Base-by-base conservation (phyloP, 2,113 vertebrate genomes). In the Mesitornis unicolor region DNA sequence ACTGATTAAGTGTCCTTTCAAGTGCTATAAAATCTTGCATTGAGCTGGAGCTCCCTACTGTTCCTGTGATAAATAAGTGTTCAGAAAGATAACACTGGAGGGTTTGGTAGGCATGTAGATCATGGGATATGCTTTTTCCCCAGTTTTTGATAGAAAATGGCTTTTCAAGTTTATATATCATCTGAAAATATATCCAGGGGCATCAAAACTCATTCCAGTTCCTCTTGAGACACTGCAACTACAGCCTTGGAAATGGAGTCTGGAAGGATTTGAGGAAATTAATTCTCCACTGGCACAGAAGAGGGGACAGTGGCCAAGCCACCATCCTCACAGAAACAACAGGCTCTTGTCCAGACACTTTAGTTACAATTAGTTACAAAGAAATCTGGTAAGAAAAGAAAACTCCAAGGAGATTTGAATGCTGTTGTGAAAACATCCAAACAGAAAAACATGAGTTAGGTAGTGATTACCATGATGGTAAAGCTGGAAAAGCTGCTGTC, bases 1-100 rank as follows among this genome's bases (percentile, higher is more conserved):
- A 84, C 89, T 96, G 96, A 96, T 96, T 94, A 95, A 97, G 86
- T 89, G 80, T 95, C 65, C 91, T 94, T 96, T 94, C 89, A 95
- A 95, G 89, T 87, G 65, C 57, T 82, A 64, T 92, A 94, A 97
- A 97, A 89, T 84, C 85, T 89, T 89, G 40, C 65, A 76, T 3
- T 71, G 57, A 96, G 33, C 38, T 82, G 60, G 57, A 92, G 48
- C 35, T 95, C 36, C 82, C 77, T 69, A 89, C 84, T 87, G 84
- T 60, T 94, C 31, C 65, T 76, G 57, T 4, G 11, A 95, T 68
- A 97, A 92, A 70, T 93, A 91, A 95, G 70, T 71, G 36, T 79
- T 93, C 61, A 57, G 61, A 92, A 93, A 87, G 76, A 81, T 75
- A 95, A 82, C 26, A 45, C 18, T 75, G n/a, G 33, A 64, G 56